Percentiles rank a stretch among this genome's conserved stretches.
phyloP scores from a whole-genome alignment of 2,888 invertebrate genomes.

The Euzetes globulus region DNA sequence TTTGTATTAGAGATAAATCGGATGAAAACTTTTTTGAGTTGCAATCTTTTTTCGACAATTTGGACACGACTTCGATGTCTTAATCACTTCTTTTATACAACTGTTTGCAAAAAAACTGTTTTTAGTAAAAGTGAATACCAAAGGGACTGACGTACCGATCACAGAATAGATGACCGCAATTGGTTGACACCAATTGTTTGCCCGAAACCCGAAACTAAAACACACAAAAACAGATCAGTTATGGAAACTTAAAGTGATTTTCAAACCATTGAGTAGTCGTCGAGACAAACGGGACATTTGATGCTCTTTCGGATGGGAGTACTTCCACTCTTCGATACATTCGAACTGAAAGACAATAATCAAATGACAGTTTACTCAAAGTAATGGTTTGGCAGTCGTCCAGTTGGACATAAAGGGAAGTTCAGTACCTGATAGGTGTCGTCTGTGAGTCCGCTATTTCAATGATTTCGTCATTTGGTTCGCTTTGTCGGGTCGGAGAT shows the following conservation, averaged over 20 bases:
- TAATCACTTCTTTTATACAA: conserved; percentile 17
- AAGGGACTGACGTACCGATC: neutral
- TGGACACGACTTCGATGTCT: conserved; percentile 14
- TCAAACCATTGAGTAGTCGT: neutral
- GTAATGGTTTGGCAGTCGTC: neutral
- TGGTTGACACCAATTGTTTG: neutral
- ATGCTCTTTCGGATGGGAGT: neutral
- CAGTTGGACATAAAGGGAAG: too few relatives aligned
- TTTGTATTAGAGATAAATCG: conserved; percentile 1
- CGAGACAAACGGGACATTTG: conserved; percentile 22
- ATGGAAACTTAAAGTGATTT: neutral
- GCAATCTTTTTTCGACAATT: conserved; percentile 16
- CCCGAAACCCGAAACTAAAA: conserved; percentile 13
- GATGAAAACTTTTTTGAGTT: neutral
- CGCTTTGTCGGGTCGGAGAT: neutral
- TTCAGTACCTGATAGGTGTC: neutral
- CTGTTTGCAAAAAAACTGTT: neutral
- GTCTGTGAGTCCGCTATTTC: neutral
- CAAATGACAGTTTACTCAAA: neutral
- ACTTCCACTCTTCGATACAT: neutral
- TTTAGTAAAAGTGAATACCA: neutral
- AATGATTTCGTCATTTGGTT: neutral
- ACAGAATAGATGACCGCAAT: conserved; percentile 21
- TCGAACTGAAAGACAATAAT: neutral
- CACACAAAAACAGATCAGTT: neutral